Conservation (phyloP, 2,888 invertebrate genomes). For the Ichneumoninae sp. region DNA sequence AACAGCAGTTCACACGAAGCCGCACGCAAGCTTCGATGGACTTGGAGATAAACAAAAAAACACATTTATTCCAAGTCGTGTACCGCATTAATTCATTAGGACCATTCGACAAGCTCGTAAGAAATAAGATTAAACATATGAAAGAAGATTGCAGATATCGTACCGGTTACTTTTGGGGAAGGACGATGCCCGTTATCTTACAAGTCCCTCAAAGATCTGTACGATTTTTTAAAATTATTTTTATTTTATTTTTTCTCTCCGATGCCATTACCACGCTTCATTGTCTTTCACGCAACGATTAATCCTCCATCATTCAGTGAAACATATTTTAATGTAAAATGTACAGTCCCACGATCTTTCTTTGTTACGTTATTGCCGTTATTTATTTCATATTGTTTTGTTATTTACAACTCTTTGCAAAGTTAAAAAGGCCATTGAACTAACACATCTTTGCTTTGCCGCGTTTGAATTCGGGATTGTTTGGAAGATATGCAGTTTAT, state of each 20-base stretch:
- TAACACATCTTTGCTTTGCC: background rate
- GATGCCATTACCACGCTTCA: constrained; percentile 31
- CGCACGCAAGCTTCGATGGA: background rate
- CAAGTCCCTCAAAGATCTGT: constrained; percentile 20
- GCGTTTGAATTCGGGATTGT: constrained; percentile 1
- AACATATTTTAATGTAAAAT: constrained; percentile 34
- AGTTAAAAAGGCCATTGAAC: constrained; percentile 40
- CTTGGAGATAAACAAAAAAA: constrained; percentile 32
- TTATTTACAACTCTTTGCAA: constrained; percentile 21
- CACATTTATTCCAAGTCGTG: constrained; percentile 41
- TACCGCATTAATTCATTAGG: constrained; percentile 58
- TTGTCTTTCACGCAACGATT: constrained; percentile 44
- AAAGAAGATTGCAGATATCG: constrained; percentile 43
- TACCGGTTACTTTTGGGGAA: constrained; percentile 39
- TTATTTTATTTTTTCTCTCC: background rate
- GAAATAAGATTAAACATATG: constrained; percentile 50
- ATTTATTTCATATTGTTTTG: constrained; percentile 6
- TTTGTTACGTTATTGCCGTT: constrained; percentile 18
- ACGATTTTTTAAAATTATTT: background rate
- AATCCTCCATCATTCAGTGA: constrained; percentile 20
- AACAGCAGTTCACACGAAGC: constrained; percentile 46
- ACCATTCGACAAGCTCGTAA: constrained; percentile 67
- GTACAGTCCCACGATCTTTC: constrained; percentile 41
- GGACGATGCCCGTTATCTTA: constrained; percentile 35
- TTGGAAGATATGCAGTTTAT: constrained; percentile 8